Evolutionary conservation across 1,140 invertebrate genomes (phyloP).

Genomic region (Rhagoletis pomonella): DNA sequence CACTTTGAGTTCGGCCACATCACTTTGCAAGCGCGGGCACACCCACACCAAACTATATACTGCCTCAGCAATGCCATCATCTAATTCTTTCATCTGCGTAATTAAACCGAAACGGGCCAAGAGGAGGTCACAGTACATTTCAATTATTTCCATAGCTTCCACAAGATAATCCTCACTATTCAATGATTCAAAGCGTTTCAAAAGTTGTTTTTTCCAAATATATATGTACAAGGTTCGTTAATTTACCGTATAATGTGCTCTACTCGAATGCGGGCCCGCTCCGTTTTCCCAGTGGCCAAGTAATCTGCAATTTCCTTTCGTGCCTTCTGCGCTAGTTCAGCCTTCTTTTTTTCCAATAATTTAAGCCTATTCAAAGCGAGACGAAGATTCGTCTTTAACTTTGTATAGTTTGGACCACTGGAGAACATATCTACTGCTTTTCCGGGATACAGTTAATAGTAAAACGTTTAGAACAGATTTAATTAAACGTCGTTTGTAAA

Average conservation of each 20-base stretch:
- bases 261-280: slow-evolving; percentile 96
- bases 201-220: slow-evolving; percentile 14
- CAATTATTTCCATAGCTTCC: slow-evolving; percentile 98
- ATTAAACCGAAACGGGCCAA: slow-evolving; percentile 97
- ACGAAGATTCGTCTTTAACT: slow-evolving; percentile 97
- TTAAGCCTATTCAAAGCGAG: slow-evolving; percentile 95
- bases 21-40: slow-evolving; percentile 89
- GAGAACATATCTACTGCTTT: slow-evolving; percentile 84
- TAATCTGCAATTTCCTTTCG: slow-evolving; percentile 99
- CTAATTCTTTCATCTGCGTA: slow-evolving; percentile 97
- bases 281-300: slow-evolving; percentile 90
- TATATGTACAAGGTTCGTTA: background rate
- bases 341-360: slow-evolving; percentile 98
- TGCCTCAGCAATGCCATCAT: slow-evolving; percentile 95
- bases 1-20: slow-evolving; percentile 83
- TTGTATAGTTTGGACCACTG: slow-evolving; percentile 91
- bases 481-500: too few relatives aligned
- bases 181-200: background rate
- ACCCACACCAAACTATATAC: slow-evolving; percentile 98
- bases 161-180: slow-evolving; percentile 97
- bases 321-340: slow-evolving; percentile 95
- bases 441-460: too few relatives aligned
- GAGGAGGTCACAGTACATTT: slow-evolving; percentile 99
- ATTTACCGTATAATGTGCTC: slow-evolving; percentile 93
- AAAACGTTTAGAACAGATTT: too few relatives aligned